phyloP scores from a whole-genome alignment of 2,888 invertebrate genomes.

The Monoplex corrugatus region DNA sequence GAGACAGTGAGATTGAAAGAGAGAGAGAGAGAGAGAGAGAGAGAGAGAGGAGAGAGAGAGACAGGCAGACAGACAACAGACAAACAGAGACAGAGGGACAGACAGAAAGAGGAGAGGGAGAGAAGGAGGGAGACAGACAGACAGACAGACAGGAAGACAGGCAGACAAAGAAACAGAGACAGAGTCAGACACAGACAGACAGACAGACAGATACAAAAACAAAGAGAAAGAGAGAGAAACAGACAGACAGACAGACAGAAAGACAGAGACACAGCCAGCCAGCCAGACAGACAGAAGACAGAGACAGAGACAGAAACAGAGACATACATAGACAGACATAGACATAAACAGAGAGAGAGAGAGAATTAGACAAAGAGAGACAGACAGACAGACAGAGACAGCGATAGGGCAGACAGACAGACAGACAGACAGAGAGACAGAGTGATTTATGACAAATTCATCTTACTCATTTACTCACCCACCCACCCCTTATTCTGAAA shows the following conservation, averaged over 20 bases:
- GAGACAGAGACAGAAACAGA: neutral
- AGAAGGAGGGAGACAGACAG: neutral
- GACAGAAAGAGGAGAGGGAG: neutral
- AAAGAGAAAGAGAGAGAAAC: neutral
- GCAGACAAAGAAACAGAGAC: neutral
- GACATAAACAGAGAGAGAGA: no score
- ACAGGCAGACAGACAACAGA: neutral
- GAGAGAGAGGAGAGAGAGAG: slow-evolving; percentile 19
- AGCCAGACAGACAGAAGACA: neutral
- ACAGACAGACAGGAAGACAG: neutral
- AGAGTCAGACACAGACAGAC: neutral
- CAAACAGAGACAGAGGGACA: neutral
- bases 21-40: slow-evolving; percentile 36
- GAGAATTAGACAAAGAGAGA: no score
- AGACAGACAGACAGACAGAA: neutral
- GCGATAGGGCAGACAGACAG: no score
- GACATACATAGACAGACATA: neutral
- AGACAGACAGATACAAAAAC: neutral
- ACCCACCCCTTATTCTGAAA: no score
- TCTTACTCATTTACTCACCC: no score
- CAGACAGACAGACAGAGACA: no score
- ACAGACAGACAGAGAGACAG: no score
- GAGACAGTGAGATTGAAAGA: slow-evolving; percentile 42
- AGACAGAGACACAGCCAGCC: neutral
- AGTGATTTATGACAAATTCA: no score